Conservation (phyloP, 1,140 invertebrate species). For the Kradibia gibbosae region DNA sequence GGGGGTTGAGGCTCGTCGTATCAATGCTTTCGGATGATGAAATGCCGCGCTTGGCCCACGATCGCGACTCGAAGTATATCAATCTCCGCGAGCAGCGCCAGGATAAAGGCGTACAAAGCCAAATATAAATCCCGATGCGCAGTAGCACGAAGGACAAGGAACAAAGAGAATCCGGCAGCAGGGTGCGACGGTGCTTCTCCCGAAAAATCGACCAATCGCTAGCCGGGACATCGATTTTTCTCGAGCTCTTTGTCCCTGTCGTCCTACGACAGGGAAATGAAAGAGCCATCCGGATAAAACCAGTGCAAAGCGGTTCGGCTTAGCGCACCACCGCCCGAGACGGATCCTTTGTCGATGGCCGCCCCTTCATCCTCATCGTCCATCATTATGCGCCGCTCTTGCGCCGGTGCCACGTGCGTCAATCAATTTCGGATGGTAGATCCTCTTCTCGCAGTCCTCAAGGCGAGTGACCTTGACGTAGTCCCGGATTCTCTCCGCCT, state of each 20-base stretch:
- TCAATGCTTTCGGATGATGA: no score
- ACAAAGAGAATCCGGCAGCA: neutral
- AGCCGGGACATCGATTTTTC: neutral
- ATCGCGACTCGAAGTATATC: no score
- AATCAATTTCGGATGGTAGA: no score
- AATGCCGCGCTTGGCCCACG: no score
- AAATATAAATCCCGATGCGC: neutral
- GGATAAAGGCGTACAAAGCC: neutral
- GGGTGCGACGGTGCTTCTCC: neutral
- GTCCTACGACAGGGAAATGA: neutral
- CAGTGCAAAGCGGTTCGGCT: neutral
- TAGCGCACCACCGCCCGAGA: neutral
- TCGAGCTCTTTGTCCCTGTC: neutral
- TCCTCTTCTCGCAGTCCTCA: no score
- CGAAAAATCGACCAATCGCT: neutral
- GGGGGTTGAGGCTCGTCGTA: no score
- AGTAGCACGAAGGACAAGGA: neutral
- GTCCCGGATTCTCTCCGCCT: no score
- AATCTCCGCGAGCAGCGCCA: no score
- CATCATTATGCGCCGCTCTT: conserved; percentile 56
- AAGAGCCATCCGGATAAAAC: neutral
- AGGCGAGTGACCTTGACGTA: no score
- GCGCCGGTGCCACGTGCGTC: no score
- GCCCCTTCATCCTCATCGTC: conserved; percentile 52
- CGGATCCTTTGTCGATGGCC: conserved; percentile 4